Conservation (phyloP, 2,888 invertebrate genomes). For the Hesperia comma region DNA sequence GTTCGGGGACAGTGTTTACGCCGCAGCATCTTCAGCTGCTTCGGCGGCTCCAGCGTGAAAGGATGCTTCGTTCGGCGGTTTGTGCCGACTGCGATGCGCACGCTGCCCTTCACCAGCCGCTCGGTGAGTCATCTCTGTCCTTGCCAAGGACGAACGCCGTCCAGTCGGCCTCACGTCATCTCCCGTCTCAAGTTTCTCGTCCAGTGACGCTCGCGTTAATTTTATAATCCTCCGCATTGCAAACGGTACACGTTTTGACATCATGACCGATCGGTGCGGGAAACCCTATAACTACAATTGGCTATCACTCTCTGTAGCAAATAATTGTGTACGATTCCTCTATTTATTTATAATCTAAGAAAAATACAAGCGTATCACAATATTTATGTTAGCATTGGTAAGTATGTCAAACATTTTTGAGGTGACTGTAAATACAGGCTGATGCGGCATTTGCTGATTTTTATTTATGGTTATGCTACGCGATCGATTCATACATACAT, state of each 20-base stretch:
- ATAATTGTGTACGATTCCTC: background rate
- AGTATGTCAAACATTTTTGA: slow-evolving; percentile 1
- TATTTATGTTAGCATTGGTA: background rate
- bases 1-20: slow-evolving; percentile 85
- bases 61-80: slow-evolving; percentile 82
- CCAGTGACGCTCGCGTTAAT: slow-evolving; percentile 18
- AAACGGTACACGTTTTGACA: slow-evolving; percentile 21
- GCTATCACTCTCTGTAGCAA: slow-evolving; percentile 1
- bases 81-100: slow-evolving; percentile 80
- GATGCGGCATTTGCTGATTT: slow-evolving; percentile 25
- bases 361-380: background rate
- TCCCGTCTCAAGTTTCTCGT: slow-evolving; percentile 46
- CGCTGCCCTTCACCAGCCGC: slow-evolving; percentile 74
- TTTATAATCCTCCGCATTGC: slow-evolving; percentile 9
- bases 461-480: slow-evolving; percentile 21
- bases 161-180: slow-evolving; percentile 51
- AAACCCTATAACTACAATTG: slow-evolving; percentile 31
- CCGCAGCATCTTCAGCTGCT: slow-evolving; percentile 87
- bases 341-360: background rate
- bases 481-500: slow-evolving; percentile 10
- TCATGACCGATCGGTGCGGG: slow-evolving; percentile 23
- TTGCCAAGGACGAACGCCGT: slow-evolving; percentile 56
- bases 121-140: slow-evolving; percentile 73
- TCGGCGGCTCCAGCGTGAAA: slow-evolving; percentile 85
- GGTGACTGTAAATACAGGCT: slow-evolving; percentile 20